Conservation (phyloP, 2,888 invertebrate species). For the Chrysolina oricalcia region DNA sequence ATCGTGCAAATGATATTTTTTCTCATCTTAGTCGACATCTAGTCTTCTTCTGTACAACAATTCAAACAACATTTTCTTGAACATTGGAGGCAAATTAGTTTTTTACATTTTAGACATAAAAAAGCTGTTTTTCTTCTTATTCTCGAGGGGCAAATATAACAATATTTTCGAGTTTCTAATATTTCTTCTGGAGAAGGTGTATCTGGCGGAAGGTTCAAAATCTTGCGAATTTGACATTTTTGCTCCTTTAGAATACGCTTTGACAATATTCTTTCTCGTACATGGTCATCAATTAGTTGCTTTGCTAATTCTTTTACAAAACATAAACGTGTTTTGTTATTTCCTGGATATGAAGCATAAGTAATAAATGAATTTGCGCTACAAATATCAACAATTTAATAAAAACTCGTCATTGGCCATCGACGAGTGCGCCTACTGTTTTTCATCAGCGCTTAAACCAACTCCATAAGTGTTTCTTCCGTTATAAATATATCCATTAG, state of each 20-base stretch:
- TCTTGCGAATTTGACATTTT: no score
- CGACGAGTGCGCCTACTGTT: constrained; percentile 28
- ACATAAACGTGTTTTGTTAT: background rate
- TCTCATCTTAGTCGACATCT: no score
- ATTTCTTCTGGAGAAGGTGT: background rate
- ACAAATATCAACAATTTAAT: background rate
- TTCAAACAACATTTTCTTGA: background rate
- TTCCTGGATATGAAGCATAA: background rate
- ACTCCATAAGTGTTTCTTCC: no score
- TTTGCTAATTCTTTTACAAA: background rate
- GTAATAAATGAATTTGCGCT: no score
- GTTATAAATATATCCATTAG: no score
- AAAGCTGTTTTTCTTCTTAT: constrained; percentile 9
- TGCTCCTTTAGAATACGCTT: no score
- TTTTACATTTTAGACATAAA: background rate
- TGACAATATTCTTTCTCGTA: background rate
- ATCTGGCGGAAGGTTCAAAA: no score
- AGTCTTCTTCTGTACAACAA: no score
- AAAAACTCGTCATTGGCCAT: constrained; percentile 29
- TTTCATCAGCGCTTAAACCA: no score
- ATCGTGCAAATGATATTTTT: no score
- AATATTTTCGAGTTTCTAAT: background rate
- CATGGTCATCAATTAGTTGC: background rate
- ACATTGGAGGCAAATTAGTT: background rate
- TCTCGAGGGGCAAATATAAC: constrained; percentile 4